Base-by-base conservation (phyloP, 2,888 invertebrate genomes). In the Tetanocera ferruginea region DNA sequence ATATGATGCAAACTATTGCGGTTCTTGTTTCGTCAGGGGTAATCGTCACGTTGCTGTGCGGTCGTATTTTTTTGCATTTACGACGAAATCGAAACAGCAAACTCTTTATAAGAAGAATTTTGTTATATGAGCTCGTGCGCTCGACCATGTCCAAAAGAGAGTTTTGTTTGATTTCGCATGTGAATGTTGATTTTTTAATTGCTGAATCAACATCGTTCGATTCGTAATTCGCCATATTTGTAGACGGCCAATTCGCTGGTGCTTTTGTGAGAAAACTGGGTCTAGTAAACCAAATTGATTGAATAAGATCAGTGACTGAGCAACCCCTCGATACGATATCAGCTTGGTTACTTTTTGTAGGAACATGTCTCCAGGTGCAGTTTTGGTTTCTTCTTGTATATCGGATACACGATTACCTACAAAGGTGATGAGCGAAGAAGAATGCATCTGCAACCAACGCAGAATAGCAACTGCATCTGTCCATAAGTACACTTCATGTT, bases 291-390 rank as follows among this genome's bases (percentile, higher is more conserved):
- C n/a, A 6, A 28, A 23, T 34, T 28, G 64, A 31, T 23, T 64
- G 14, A 9, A 37, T 51, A 19, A 78, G 60, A 3, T 80, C 77
- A 3, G 34, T 34, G 34, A 76, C 75, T n/a, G 74, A 57, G 57
- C 80, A 72, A 23, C 78, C 78, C 64, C 78, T 52, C 23, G 79
- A 79, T 5, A 79, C 77, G 19, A 77, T 67, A 76, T 79, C 79
- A 51, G 80, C 78, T 11, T 80, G 80, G 62, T 81, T 81, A 31
- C 52, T 57, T 8, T 17, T 73, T 31, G 76, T 80, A 25, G 75
- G 77, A 3, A 76, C 73, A 19, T 79, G 78, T 6, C 60, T 77
- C 77, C 77, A 81, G n/a, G 6, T 55, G 51, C 71, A 79, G 57
- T 67, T 49, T 64, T 34, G 51, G 76, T 80, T 31, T 70, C 31